phyloP scores from a whole-genome alignment of 2,888 invertebrate species.

The Noctuana brunneofusca region DNA sequence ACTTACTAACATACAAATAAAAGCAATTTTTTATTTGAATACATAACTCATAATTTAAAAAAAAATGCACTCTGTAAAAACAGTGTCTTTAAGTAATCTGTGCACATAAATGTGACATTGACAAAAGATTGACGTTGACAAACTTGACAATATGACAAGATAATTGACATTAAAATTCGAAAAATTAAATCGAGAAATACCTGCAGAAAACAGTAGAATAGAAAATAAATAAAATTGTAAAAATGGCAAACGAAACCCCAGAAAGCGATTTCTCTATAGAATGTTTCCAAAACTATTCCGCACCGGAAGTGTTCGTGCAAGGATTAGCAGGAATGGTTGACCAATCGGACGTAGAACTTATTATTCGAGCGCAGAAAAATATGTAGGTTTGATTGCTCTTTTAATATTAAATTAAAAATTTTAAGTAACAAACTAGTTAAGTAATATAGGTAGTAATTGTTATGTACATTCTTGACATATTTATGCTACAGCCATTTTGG shows the following conservation, averaged over 20 bases:
- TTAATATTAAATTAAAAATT: not conserved
- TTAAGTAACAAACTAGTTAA: too few species aligned
- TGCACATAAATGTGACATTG: too few species aligned
- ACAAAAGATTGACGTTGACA: too few species aligned
- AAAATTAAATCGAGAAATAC: not conserved
- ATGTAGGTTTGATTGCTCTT: slow-evolving; percentile 84
- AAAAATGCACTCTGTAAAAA: too few species aligned
- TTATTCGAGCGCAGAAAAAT: slow-evolving; percentile 95
- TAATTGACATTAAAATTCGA: not conserved
- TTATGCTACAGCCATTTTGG: not conserved
- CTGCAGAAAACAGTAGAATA: not conserved
- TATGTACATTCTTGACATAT: too few species aligned
- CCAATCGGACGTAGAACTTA: slow-evolving; percentile 94
- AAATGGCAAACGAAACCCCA: slow-evolving; percentile 83
- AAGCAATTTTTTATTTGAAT: too few species aligned
- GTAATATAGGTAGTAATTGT: too few species aligned
- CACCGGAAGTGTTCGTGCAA: slow-evolving; percentile 96
- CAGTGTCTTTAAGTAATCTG: too few species aligned
- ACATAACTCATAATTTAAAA: too few species aligned
- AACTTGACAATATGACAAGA: too few species aligned
- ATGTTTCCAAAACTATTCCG: slow-evolving; percentile 94
- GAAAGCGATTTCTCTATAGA: slow-evolving; percentile 90
- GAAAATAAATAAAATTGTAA: slow-evolving; percentile 26
- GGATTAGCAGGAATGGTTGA: slow-evolving; percentile 95
- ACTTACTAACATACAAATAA: too few species aligned